Evolutionary conservation across 2,888 invertebrate genomes (phyloP), one percentile per base, ranked within the genome.

Genomic region (Drosophila greeni): DNA sequence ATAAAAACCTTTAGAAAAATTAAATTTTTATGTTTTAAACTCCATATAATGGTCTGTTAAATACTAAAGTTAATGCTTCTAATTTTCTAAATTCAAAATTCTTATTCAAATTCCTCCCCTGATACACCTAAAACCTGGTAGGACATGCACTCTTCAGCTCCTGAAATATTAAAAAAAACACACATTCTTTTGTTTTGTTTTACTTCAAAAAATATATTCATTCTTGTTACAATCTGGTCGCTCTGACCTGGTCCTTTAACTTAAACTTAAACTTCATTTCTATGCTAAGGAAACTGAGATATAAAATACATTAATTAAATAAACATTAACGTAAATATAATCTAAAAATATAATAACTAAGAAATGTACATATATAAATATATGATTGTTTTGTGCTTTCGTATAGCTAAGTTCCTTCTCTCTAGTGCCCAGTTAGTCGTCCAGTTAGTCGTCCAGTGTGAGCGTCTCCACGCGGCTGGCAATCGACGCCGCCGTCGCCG

Each of bases 401-500:
- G 2, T 9, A 36, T 5, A 16, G 7, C 34, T 24, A 24, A n/a
- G 9, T n/a, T 2, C 8, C 7, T 26, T 3, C 11, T 24, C 11
- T 52, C 20, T 43, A 58, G 9, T 1, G 2, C 42, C 51, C 42
- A 16, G 59, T 36, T 43, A 40, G 29, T 18, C 39, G 20, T 47
- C 51, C 42, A 16, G 59, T 36, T 43, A 40, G 29, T 18, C 39
- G 20, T 55, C 47, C 23, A 80, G 24, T 23, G 23, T 36, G n/a
- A 79, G 37, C 11, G 29, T 39, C 8, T 56, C 55, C 26, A 74
- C 55, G 29, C 26, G 69, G 2, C 59, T 42, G 45, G 34, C 51
- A 9, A 76, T 53, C 24, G 54, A 37, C 11, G 48, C 60, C 3
- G 39, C 29, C 3, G 39, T 18, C 20, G 49, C 37, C 16, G 20